Conservation (phyloP, 37 sponge, comb jelly and placozoan genomes). For the Spongia lamella region DNA sequence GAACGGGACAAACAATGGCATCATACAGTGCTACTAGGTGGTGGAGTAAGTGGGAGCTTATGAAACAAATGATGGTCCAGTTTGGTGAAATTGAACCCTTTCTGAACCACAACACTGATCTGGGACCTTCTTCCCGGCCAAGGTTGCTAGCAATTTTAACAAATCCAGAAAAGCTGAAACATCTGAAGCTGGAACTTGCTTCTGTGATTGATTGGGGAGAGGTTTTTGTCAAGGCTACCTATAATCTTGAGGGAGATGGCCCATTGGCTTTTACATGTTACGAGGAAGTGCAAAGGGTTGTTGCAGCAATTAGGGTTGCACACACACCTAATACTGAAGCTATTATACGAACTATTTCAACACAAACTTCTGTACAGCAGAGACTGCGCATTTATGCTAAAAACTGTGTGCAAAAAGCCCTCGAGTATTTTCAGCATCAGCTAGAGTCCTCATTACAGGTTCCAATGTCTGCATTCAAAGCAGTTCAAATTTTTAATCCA, state of each 20-base stretch:
- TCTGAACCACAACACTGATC: conserved; percentile 31
- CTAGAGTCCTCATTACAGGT: neutral
- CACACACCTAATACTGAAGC: conserved; percentile 35
- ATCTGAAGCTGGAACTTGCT: conserved; percentile 50
- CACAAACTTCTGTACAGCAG: neutral
- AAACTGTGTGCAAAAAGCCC: conserved; percentile 29
- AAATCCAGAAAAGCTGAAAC: conserved; percentile 2
- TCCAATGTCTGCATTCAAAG: conserved; percentile 23
- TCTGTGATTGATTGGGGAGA: conserved; percentile 37
- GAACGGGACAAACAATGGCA: conserved; percentile 51
- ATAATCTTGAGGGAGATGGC: conserved; percentile 49
- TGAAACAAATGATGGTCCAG: conserved; percentile 39
- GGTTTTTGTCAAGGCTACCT: conserved; percentile 52
- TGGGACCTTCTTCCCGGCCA: conserved; percentile 40
- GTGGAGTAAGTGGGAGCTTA: conserved; percentile 58
- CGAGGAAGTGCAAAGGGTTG: conserved; percentile 27
- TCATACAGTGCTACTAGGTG: conserved; percentile 42
- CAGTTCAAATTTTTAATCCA: conserved; percentile 16
- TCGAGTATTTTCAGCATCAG: conserved; percentile 23
- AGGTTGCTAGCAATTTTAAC: conserved; percentile 41
- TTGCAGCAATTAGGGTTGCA: conserved; percentile 8
- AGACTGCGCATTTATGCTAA: conserved; percentile 13
- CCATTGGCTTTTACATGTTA: conserved; percentile 37
- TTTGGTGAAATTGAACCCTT: conserved; percentile 59
- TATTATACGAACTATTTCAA: conserved; percentile 1